A percentile compares a stretch with the other conserved stretches of the same genome.
These are phyloP conservation scores for Gymnobelideus leadbeateri DNA, from an alignment of 2,113 vertebrate genomes.

Conservation along the genomic window DNA sequence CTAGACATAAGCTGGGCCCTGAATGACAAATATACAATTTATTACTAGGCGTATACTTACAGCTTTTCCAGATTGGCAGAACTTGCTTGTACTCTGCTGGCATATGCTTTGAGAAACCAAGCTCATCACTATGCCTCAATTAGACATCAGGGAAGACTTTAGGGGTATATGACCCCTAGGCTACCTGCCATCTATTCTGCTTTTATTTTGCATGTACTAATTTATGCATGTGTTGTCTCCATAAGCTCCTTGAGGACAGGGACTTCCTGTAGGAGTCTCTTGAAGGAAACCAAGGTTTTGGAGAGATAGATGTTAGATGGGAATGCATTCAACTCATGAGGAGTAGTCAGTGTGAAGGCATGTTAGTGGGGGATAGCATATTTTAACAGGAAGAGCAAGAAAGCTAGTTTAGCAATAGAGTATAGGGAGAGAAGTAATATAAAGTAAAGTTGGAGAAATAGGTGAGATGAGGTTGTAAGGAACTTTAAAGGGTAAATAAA, in stretches of 20 bases:
- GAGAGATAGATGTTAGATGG: neutral
- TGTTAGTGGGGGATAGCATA: neutral
- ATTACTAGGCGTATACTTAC: neutral
- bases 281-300: neutral
- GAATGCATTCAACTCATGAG: neutral
- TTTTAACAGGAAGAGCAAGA: neutral
- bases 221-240: neutral
- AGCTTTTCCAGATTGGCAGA: neutral
- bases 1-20: neutral
- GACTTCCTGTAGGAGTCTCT: neutral
- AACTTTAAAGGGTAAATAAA: neutral
- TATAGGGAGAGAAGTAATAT: neutral
- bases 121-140: neutral
- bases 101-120: neutral
- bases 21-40: neutral
- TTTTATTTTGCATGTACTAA: neutral
- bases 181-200: neutral
- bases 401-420: neutral
- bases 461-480: neutral
- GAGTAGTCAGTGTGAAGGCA: neutral
- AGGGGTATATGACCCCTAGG: neutral
- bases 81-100: neutral
- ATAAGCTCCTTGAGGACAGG: neutral
- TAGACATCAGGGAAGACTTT: neutral
- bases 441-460: neutral